phyloP scores from a whole-genome alignment of 2,797 vertebrate species.

The Anniella stebbinsi region DNA sequence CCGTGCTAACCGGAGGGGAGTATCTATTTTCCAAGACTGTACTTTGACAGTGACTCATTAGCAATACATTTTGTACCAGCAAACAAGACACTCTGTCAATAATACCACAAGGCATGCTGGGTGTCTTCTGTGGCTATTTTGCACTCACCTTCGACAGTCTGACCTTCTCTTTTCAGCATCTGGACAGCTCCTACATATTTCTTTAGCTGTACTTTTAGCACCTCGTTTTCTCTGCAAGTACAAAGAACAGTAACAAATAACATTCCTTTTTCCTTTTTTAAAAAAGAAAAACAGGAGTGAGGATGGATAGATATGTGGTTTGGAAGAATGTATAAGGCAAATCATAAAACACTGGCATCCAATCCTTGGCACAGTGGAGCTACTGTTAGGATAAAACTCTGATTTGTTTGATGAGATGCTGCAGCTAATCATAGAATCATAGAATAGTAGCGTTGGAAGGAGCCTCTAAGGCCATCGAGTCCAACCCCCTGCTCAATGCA shows the following conservation, averaged over 20 bases:
- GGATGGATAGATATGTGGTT: neutral
- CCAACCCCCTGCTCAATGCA: too few species aligned
- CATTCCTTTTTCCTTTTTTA: slow-evolving; percentile 20
- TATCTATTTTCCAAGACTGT: neutral
- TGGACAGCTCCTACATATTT: slow-evolving; percentile 99
- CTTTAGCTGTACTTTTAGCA: slow-evolving; percentile 98
- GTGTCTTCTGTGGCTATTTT: neutral
- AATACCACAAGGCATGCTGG: neutral
- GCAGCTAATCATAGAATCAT: too few species aligned
- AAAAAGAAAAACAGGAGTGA: too few species aligned
- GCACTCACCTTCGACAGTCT: slow-evolving; percentile 88
- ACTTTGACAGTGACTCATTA: neutral
- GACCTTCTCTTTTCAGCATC: slow-evolving; percentile 98
- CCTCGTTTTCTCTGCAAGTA: slow-evolving; percentile 93
- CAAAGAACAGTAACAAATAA: slow-evolving; percentile 40
- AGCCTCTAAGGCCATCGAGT: too few species aligned
- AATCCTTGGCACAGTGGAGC: neutral
- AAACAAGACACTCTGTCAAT: neutral
- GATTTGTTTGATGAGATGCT: neutral
- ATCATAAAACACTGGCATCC: neutral
- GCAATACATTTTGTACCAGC: neutral
- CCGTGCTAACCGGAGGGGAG: neutral
- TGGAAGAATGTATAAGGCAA: neutral
- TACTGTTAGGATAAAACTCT: neutral
- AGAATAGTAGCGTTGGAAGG: too few species aligned